phyloP scores from a whole-genome alignment of 1,140 invertebrate genomes.

The Ericerus pela region DNA sequence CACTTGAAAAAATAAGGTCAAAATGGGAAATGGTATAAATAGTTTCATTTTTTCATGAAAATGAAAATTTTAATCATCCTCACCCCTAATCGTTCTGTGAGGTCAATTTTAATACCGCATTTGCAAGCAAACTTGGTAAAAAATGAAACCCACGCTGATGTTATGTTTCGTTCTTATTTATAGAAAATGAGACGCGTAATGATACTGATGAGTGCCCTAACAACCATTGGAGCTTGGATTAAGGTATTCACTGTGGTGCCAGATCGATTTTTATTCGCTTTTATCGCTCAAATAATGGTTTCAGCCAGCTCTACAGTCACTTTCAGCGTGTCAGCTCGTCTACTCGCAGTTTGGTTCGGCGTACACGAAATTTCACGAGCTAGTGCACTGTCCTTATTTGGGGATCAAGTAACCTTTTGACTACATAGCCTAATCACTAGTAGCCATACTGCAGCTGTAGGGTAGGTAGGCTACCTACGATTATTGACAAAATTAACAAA shows the following conservation, averaged over 20 bases:
- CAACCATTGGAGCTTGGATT: not conserved
- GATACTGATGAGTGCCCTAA: not conserved
- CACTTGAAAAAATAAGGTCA: too few species aligned
- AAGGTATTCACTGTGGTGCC: not conserved
- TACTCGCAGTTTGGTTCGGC: not conserved
- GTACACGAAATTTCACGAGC: not conserved
- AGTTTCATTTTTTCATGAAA: too few species aligned
- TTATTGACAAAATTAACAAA: too few species aligned
- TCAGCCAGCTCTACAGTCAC: not conserved
- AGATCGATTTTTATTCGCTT: not conserved
- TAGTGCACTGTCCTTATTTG: not conserved
- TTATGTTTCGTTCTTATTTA: too few species aligned
- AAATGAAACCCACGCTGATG: too few species aligned
- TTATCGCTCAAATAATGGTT: not conserved
- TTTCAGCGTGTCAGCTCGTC: not conserved
- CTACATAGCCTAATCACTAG: too few species aligned
- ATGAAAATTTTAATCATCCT: not conserved
- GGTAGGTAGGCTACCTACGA: too few species aligned
- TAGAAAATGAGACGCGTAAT: not conserved
- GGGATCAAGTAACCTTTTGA: slow-evolving; percentile 2
- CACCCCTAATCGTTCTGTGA: too few species aligned
- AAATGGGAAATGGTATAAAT: too few species aligned
- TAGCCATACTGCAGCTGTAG: too few species aligned
- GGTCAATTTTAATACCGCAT: too few species aligned
- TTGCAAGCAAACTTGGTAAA: too few species aligned